Evolutionary conservation across 2,113 vertebrate genomes (phyloP).

Genomic region (Crotalus horridus): DNA sequence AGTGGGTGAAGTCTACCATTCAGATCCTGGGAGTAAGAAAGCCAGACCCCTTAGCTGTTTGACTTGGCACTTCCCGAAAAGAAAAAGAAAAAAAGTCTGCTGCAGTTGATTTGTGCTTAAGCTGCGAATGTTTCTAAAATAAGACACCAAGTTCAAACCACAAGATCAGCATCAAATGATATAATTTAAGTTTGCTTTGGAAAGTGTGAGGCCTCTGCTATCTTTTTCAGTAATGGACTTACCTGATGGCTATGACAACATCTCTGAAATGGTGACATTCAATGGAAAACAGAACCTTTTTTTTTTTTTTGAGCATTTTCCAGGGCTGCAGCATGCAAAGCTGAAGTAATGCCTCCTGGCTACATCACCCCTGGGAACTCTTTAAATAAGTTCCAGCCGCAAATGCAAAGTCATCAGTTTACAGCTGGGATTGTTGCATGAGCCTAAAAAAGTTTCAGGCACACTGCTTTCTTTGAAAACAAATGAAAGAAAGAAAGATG

Average conservation of each 20-base stretch:
- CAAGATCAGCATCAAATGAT: slow-evolving; percentile 64
- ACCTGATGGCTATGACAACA: slow-evolving; percentile 49
- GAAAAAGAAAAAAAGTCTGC: slow-evolving; percentile 39
- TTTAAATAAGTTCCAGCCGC: background rate
- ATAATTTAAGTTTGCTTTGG: slow-evolving; percentile 67
- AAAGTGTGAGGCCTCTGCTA: slow-evolving; percentile 49
- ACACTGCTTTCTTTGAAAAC: slow-evolving; percentile 6
- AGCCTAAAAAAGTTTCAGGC: slow-evolving; percentile 4
- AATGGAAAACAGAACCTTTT: slow-evolving; percentile 23
- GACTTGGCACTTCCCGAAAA: slow-evolving; percentile 63
- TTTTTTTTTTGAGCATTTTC: slow-evolving; percentile 33
- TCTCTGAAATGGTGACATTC: slow-evolving; percentile 44
- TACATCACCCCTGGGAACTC: slow-evolving; percentile 28
- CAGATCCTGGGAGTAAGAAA: slow-evolving; percentile 61
- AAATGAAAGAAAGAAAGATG: accelerated
- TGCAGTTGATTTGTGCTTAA: slow-evolving; percentile 61
- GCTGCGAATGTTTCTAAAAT: slow-evolving; percentile 66
- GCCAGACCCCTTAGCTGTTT: slow-evolving; percentile 57
- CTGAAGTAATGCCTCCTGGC: background rate
- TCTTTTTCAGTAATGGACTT: slow-evolving; percentile 63
- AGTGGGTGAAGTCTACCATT: slow-evolving; percentile 60
- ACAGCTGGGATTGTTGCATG: accelerated
- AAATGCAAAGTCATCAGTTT: background rate
- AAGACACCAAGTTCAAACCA: slow-evolving; percentile 62
- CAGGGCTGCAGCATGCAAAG: accelerated